Percentiles rank a stretch among this genome's conserved stretches.
Evolutionary conservation across 2,888 invertebrate species (phyloP).

Genomic region (Heliconius sara): DNA sequence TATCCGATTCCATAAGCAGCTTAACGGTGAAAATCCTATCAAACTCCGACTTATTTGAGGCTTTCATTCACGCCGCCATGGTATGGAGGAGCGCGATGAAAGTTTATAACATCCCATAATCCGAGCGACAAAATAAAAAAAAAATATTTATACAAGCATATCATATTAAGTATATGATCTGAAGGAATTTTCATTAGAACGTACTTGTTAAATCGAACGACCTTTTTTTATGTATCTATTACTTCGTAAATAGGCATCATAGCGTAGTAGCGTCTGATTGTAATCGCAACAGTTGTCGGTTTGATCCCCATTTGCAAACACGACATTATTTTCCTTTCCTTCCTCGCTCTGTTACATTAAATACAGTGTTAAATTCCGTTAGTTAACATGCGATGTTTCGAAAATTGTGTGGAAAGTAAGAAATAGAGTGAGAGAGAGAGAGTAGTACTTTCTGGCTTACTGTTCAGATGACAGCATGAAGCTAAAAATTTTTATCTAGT

Average conservation of each 20-base stretch:
- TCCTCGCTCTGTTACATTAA: too few species aligned
- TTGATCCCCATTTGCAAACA: too few species aligned
- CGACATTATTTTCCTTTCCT: too few species aligned
- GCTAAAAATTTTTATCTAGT: too few species aligned
- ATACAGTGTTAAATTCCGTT: too few species aligned
- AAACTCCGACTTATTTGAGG: slow-evolving; percentile 32
- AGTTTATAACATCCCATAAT: slow-evolving; percentile 30
- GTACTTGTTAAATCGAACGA: background rate
- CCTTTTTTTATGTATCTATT: background rate
- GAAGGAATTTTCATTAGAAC: background rate
- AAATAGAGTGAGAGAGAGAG: too few species aligned
- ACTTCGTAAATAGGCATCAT: background rate
- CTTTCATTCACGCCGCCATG: slow-evolving; percentile 19
- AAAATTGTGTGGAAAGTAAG: too few species aligned
- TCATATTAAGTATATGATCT: too few species aligned
- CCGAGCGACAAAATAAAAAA: slow-evolving; percentile 18
- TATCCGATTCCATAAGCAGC: slow-evolving; percentile 27
- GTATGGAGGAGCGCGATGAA: slow-evolving; percentile 11
- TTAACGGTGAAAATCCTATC: slow-evolving; percentile 33
- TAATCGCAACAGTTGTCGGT: background rate
- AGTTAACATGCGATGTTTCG: too few species aligned
- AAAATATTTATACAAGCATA: background rate
- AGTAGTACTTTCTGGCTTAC: too few species aligned
- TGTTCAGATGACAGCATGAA: too few species aligned
- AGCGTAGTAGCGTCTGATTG: background rate